Evolutionary conservation across 1,140 invertebrate species (phyloP).

Genomic region (Stegodyphus dumicola): DNA sequence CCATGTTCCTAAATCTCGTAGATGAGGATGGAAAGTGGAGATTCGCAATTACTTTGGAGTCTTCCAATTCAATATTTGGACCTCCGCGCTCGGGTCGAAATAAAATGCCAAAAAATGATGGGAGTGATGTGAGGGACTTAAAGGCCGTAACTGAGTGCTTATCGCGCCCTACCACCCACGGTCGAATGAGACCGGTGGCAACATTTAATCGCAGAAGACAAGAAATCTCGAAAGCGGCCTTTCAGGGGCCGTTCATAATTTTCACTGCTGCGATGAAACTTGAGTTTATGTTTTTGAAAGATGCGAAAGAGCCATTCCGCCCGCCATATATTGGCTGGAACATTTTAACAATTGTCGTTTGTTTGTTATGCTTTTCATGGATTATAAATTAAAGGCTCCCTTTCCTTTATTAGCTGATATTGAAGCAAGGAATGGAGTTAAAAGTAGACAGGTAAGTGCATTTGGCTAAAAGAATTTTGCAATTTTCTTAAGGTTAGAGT

Average conservation of each 20-base stretch:
- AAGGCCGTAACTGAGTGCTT: conserved; percentile 53
- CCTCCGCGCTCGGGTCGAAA: conserved; percentile 41
- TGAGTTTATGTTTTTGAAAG: too few species aligned
- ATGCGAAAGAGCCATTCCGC: too few species aligned
- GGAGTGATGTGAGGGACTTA: conserved; percentile 43
- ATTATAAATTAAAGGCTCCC: too few species aligned
- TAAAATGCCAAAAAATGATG: conserved; percentile 51
- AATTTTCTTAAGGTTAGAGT: too few species aligned
- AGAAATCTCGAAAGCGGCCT: conserved; percentile 15
- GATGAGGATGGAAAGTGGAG: conserved; percentile 6
- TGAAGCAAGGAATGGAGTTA: too few species aligned
- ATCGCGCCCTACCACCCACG: conserved; percentile 59
- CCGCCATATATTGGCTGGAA: too few species aligned
- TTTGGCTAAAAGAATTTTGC: too few species aligned
- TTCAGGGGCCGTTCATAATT: neutral
- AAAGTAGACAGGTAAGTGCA: too few species aligned
- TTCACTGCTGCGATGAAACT: too few species aligned
- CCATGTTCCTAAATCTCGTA: conserved; percentile 18
- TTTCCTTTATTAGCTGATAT: too few species aligned
- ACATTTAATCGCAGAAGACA: conserved; percentile 48
- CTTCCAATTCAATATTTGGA: conserved; percentile 59
- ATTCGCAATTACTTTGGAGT: conserved; percentile 42
- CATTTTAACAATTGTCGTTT: too few species aligned
- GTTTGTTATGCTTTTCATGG: too few species aligned
- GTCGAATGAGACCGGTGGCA: conserved; percentile 59